phyloP scores from a whole-genome alignment of 2,113 vertebrate genomes.

The Genyomyrus donnyi region DNA sequence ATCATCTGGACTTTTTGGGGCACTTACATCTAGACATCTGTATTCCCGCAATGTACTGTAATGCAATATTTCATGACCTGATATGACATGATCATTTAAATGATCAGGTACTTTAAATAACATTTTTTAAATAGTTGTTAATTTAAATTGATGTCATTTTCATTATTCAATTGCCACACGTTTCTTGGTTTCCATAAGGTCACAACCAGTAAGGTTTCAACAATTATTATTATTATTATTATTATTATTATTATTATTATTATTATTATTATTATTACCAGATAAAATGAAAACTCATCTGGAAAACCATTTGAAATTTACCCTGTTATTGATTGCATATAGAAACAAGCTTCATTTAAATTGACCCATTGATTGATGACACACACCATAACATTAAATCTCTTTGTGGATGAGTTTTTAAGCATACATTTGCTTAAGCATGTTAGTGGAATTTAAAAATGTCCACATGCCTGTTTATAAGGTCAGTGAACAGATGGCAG shows the following conservation, averaged over 20 bases:
- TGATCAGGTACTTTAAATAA: background rate
- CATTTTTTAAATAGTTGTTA: background rate
- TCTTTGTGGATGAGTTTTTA: background rate
- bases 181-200: background rate
- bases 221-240: background rate
- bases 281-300: background rate
- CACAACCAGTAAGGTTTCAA: background rate
- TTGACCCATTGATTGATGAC: background rate
- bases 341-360: background rate
- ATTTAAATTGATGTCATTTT: background rate
- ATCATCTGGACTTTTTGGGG: background rate
- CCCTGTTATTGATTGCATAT: background rate
- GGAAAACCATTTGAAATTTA: background rate
- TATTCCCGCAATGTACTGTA: background rate
- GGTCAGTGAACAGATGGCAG: background rate
- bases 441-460: background rate
- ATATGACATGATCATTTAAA: background rate
- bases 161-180: background rate
- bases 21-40: background rate
- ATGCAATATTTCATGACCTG: background rate
- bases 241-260: background rate
- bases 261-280: background rate
- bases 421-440: slow-evolving; percentile 1
- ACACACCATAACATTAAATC: background rate
- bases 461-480: background rate